A percentile compares a stretch with the other conserved stretches of the same genome.
Evolutionary conservation across 2,888 invertebrate genomes (phyloP).

Genomic region (Leuctra nigra): DNA sequence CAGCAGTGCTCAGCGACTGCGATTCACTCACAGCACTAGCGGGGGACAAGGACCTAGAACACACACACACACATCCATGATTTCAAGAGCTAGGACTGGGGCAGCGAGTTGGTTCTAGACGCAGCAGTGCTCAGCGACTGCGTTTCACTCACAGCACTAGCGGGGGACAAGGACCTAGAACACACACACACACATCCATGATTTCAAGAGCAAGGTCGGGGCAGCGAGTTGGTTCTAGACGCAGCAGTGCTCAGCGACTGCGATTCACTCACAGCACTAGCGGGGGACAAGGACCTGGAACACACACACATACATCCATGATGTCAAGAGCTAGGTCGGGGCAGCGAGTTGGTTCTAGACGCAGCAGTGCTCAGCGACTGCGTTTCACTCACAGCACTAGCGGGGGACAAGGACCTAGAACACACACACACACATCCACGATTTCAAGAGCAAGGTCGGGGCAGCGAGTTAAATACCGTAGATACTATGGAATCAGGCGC

Average conservation of each 20-base stretch:
- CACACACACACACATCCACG: no score
- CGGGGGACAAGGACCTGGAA: slow-evolving; percentile 49
- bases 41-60: slow-evolving; percentile 49
- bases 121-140: slow-evolving; percentile 53
- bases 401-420: slow-evolving; percentile 49
- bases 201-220: no score
- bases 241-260: slow-evolving; percentile 53
- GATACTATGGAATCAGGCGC: no score
- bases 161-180: slow-evolving; percentile 49
- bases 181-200: no score
- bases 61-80: no score
- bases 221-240: slow-evolving; percentile 57
- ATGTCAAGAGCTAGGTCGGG: no score
- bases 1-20: slow-evolving; percentile 52
- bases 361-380: slow-evolving; percentile 53
- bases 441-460: no score
- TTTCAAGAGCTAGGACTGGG: no score
- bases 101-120: slow-evolving; percentile 57
- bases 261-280: slow-evolving; percentile 54
- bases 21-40: slow-evolving; percentile 55
- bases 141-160: slow-evolving; percentile 54
- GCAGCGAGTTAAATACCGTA: no score
- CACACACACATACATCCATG: no score
- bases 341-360: slow-evolving; percentile 57
- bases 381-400: slow-evolving; percentile 54